Conservation (phyloP, 2,888 invertebrate species). For the Oligia latruncula region DNA sequence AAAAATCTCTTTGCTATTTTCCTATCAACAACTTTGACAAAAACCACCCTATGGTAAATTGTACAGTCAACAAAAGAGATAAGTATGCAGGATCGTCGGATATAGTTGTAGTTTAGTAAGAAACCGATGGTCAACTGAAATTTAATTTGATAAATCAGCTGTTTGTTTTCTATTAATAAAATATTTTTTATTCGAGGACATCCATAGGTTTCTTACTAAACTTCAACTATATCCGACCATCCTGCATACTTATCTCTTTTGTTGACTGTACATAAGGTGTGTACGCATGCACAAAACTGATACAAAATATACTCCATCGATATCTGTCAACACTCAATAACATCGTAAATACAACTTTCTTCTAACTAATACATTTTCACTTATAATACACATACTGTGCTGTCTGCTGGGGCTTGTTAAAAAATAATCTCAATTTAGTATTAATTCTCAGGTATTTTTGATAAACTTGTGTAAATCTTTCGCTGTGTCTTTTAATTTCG, state of each 20-base stretch:
- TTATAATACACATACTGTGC: constrained; percentile 70
- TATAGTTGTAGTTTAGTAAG: too few species aligned
- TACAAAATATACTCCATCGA: constrained; percentile 52
- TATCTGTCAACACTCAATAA: constrained; percentile 55
- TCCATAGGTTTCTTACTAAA: too few species aligned
- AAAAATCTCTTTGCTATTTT: not conserved
- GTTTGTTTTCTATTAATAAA: too few species aligned
- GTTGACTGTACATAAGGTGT: constrained; percentile 9
- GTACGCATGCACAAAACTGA: constrained; percentile 70
- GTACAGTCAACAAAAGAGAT: not conserved
- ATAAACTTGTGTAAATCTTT: too few species aligned
- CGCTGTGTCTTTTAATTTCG: too few species aligned
- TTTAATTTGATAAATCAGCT: too few species aligned
- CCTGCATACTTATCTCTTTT: too few species aligned
- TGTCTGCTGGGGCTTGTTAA: constrained; percentile 60
- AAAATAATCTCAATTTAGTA: not conserved
- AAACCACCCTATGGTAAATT: constrained; percentile 19
- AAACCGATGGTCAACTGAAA: too few species aligned
- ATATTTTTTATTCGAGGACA: too few species aligned
- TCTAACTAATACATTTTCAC: constrained; percentile 66
- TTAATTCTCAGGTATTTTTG: not conserved
- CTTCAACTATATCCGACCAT: too few species aligned
- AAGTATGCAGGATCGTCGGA: too few species aligned
- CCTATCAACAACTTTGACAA: constrained; percentile 36
- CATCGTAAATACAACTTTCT: constrained; percentile 47